phyloP scores from a whole-genome alignment of 2,888 invertebrate genomes.

The Papilio elwesi region DNA sequence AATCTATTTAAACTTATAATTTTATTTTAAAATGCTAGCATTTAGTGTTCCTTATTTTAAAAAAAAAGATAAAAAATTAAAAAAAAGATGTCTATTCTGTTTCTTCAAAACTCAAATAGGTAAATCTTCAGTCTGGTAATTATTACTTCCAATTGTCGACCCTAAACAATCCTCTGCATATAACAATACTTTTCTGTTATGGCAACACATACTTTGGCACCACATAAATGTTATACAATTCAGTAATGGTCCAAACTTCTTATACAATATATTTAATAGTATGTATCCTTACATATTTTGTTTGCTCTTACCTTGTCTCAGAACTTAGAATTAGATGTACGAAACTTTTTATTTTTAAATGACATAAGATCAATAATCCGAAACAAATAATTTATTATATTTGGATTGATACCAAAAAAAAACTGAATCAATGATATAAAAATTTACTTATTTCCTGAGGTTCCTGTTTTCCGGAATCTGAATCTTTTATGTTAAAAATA shows the following conservation, averaged over 20 bases:
- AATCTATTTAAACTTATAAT: constrained; percentile 29
- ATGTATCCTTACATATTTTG: too few species aligned
- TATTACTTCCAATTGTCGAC: background rate
- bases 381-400: too few species aligned
- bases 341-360: too few species aligned
- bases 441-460: too few species aligned
- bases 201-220: constrained; percentile 26
- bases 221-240: background rate
- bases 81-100: background rate
- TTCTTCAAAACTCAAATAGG: constrained; percentile 15
- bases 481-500: too few species aligned
- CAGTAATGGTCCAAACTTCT: constrained; percentile 10
- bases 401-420: too few species aligned
- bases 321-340: too few species aligned
- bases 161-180: background rate
- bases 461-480: too few species aligned
- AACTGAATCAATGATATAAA: too few species aligned
- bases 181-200: constrained; percentile 7
- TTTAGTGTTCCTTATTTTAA: constrained; percentile 1
- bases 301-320: too few species aligned
- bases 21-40: constrained; percentile 11
- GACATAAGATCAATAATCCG: too few species aligned
- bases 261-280: background rate
- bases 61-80: background rate
- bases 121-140: constrained; percentile 35